Conservation (phyloP, 53 echinoderm and acorn worm species). For the Echinarachnius parma region DNA sequence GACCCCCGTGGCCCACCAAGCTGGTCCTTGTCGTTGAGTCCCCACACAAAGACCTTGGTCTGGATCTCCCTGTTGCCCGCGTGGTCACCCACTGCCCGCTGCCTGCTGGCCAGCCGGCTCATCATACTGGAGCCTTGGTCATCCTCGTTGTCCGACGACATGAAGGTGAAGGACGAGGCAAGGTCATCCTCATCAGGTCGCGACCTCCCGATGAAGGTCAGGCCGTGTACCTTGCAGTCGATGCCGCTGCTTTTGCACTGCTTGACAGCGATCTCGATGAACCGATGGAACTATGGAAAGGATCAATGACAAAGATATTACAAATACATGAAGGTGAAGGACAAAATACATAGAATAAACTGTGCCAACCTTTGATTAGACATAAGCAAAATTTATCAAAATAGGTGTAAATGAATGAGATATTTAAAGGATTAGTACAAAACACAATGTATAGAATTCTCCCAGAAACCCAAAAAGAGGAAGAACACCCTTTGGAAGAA, state of each 20-base stretch:
- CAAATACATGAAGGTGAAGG: too few relatives aligned
- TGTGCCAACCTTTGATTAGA: too few relatives aligned
- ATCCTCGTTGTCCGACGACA: conserved; percentile 87
- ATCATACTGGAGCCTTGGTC: conserved; percentile 67
- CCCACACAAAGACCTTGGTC: conserved; percentile 99
- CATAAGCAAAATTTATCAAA: too few relatives aligned
- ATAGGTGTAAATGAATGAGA: too few relatives aligned
- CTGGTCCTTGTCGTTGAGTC: conserved; percentile 97
- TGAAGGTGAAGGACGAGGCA: conserved; percentile 89
- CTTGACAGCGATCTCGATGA: conserved; percentile 81
- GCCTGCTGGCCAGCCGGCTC: conserved; percentile 58
- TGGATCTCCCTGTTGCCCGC: conserved; percentile 87
- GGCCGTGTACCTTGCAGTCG: conserved; percentile 96
- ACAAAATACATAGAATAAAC: too few relatives aligned
- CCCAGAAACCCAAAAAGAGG: too few relatives aligned
- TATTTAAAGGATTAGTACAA: too few relatives aligned
- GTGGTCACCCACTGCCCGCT: conserved; percentile 61
- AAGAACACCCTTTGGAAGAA: too few relatives aligned
- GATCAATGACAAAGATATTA: too few relatives aligned
- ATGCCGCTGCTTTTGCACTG: conserved; percentile 99
- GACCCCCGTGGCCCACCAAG: conserved; percentile 95
- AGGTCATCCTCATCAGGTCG: conserved; percentile 94
- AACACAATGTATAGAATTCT: too few relatives aligned
- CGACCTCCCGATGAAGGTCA: conserved; percentile 79
- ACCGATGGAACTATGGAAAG: conserved; percentile 63